Conservation (phyloP, 2,113 vertebrate species). For the Percopsis transmontana region DNA sequence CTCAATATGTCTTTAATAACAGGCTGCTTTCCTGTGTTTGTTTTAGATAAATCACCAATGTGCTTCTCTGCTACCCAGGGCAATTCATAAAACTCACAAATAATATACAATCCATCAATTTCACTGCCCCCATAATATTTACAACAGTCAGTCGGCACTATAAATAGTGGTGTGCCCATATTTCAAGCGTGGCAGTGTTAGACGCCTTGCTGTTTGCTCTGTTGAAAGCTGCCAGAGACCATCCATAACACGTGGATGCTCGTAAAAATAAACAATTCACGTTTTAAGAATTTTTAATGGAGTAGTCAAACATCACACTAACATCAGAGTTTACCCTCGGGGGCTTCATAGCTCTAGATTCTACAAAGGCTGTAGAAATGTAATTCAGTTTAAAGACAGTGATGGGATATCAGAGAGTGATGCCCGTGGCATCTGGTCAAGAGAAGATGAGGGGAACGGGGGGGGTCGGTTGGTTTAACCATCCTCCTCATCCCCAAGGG, state of each 20-base stretch:
- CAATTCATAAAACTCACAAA: constrained; percentile 64
- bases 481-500: not conserved
- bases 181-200: constrained; percentile 51
- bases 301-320: constrained; percentile 43
- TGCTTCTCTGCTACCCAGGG: constrained; percentile 26
- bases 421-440: constrained; percentile 9
- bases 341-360: constrained; percentile 28
- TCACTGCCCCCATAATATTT: constrained; percentile 57
- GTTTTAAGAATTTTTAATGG: constrained; percentile 48
- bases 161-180: constrained; percentile 43
- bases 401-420: constrained; percentile 18
- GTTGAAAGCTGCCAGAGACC: constrained; percentile 46
- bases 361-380: constrained; percentile 31
- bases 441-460: not conserved
- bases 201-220: constrained; percentile 39
- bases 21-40: constrained; percentile 42
- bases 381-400: constrained; percentile 28
- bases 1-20: constrained; percentile 41
- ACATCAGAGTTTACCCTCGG: constrained; percentile 29
- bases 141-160: constrained; percentile 50
- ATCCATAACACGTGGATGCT: constrained; percentile 54
- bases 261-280: constrained; percentile 46
- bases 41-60: constrained; percentile 39
- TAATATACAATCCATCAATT: constrained; percentile 66
- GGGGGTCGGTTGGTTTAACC: not conserved